phyloP scores from a whole-genome alignment of 2,113 vertebrate species.

The Sturnus vulgaris region DNA sequence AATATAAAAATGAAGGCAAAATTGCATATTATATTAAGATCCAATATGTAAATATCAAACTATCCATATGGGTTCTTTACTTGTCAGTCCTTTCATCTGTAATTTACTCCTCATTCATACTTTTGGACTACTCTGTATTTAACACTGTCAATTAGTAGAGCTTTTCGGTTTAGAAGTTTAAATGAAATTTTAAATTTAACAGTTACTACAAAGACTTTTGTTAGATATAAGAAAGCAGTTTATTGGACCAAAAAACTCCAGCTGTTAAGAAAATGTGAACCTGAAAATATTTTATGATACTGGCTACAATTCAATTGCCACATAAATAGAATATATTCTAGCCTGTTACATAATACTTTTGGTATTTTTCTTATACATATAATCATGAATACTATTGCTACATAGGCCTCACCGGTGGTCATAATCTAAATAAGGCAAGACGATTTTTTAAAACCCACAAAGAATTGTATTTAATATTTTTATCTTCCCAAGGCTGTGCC shows the following conservation, averaged over 20 bases:
- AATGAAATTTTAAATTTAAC: neutral
- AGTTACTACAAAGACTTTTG: neutral
- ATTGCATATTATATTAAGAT: neutral
- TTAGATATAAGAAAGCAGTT: neutral
- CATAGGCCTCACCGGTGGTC: neutral
- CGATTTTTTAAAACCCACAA: neutral
- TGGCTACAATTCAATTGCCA: neutral
- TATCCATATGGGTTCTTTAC: neutral
- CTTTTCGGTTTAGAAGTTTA: neutral
- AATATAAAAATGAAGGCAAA: neutral
- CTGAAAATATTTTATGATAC: neutral
- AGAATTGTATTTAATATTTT: constrained; percentile 18
- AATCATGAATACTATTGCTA: neutral
- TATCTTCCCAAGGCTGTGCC: neutral
- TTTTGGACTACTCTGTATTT: neutral
- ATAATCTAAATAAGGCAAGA: constrained; percentile 22
- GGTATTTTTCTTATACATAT: neutral
- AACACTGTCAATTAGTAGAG: neutral
- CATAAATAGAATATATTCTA: neutral
- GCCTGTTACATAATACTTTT: neutral
- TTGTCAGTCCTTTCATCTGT: neutral
- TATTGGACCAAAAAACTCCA: neutral
- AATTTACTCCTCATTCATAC: neutral
- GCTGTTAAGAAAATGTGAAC: neutral
- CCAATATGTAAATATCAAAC: neutral